Evolutionary conservation across 2,797 vertebrate species (phyloP).

Genomic region (Rousettus madagascariensis): DNA sequence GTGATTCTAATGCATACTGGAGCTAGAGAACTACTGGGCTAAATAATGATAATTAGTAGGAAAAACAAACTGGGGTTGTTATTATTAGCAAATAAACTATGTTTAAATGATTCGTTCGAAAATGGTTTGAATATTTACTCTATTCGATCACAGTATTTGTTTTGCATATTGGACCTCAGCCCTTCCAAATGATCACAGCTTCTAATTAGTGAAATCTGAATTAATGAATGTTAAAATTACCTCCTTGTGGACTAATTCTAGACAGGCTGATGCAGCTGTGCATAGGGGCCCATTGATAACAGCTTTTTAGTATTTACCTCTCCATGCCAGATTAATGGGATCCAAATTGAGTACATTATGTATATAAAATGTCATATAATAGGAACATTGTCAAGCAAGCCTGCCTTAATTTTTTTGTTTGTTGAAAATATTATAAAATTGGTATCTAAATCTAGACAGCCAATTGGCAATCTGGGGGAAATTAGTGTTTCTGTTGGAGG

Average conservation of each 20-base stretch:
- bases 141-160: background rate
- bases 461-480: background rate
- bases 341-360: background rate
- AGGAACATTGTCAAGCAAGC: background rate
- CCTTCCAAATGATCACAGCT: background rate
- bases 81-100: background rate
- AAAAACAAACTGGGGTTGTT: conserved; percentile 17
- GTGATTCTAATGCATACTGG: background rate
- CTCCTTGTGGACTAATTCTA: background rate
- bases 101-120: background rate
- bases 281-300: background rate
- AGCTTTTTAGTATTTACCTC: background rate
- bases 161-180: background rate
- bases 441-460: background rate
- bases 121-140: background rate
- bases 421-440: background rate
- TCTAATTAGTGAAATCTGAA: conserved; percentile 33
- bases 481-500: background rate
- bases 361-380: background rate
- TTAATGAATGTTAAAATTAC: background rate
- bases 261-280: background rate
- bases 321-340: background rate
- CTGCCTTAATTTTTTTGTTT: background rate
- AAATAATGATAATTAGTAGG: background rate
- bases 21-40: background rate